Evolutionary conservation across 2,113 vertebrate genomes (phyloP), one percentile per base, ranked within the genome.

Genomic region (Labeo rohita): DNA sequence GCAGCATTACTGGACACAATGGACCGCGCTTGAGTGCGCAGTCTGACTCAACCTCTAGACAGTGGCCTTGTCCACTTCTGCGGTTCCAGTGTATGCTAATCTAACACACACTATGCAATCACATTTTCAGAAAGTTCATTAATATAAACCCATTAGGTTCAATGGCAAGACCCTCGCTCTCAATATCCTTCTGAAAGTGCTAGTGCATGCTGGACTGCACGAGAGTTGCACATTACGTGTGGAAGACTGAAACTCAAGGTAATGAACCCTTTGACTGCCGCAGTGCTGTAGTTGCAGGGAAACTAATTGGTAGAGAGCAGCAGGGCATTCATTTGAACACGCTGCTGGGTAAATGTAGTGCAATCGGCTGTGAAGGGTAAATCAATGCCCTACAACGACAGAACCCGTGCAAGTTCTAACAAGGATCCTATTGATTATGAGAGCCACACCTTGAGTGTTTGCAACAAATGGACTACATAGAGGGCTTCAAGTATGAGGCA

Each of bases 251-350:
- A 88, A 88, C 89, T 91, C 88, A 84, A 92, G 93, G 94, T 95
- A 96, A 95, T 95, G 94, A 95, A 93, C 93, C 94, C 92, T 94
- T 91, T 94, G 93, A 95, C 93, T 95, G 93, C 93, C 91, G 93
- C 92, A 93, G 93, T 93, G 94, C 93, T 93, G 93, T 90, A 91
- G 93, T 93, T 94, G 93, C 93, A 93, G 93, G 93, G 92, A 94
- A 94, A 94, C 93, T 95, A 95, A 96, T 96, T 96, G 93, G 95
- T 91, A 95, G 92, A 94, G 92, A 92, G 92, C 93, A 93, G 92
- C 88, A 94, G 92, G 94, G 93, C 92, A 94, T 91, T 95, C 93
- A 95, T 95, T 95, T 93, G 91, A 95, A 93, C 92, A 92, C 92
- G 92, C 92, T 91, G 93, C 93, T 91, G 92, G 93, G 95, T 93